phyloP scores from a whole-genome alignment of 2,113 vertebrate genomes.

The Pelecanoides urinatrix region DNA sequence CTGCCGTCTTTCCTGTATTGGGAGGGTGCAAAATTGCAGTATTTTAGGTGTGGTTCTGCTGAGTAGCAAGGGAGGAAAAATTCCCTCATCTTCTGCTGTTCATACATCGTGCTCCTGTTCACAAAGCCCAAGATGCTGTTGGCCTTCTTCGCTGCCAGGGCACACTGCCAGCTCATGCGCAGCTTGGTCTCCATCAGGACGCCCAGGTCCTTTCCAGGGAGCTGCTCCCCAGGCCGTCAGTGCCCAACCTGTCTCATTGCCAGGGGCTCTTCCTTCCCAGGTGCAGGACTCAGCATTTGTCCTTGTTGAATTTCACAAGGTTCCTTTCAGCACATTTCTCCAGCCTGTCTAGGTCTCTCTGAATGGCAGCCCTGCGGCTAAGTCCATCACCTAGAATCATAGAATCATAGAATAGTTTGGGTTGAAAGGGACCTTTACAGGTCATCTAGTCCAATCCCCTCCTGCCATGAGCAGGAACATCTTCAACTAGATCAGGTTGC shows the following conservation, averaged over 20 bases:
- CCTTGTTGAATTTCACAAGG: not conserved
- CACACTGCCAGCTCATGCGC: not conserved
- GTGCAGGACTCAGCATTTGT: not conserved
- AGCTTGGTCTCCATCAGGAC: not conserved
- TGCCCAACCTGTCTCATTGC: not conserved
- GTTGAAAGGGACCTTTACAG: too few species aligned
- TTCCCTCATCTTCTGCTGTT: not conserved
- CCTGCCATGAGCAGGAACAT: too few species aligned
- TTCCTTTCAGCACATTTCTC: not conserved
- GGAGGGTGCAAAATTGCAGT: not conserved
- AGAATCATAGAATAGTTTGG: too few species aligned
- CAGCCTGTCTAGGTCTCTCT: not conserved
- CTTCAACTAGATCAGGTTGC: too few species aligned
- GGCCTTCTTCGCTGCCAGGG: not conserved
- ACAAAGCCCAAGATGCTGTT: not conserved
- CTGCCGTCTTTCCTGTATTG: accelerated
- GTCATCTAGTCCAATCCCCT: too few species aligned
- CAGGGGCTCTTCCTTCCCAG: not conserved
- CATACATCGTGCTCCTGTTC: not conserved
- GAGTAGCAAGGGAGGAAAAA: not conserved
- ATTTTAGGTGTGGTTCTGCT: not conserved
- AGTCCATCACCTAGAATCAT: not conserved
- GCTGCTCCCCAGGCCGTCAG: not conserved
- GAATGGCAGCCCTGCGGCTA: not conserved
- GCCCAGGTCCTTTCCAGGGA: not conserved